Conservation (phyloP, 2,113 vertebrate genomes). For the Lycaon pictus region DNA sequence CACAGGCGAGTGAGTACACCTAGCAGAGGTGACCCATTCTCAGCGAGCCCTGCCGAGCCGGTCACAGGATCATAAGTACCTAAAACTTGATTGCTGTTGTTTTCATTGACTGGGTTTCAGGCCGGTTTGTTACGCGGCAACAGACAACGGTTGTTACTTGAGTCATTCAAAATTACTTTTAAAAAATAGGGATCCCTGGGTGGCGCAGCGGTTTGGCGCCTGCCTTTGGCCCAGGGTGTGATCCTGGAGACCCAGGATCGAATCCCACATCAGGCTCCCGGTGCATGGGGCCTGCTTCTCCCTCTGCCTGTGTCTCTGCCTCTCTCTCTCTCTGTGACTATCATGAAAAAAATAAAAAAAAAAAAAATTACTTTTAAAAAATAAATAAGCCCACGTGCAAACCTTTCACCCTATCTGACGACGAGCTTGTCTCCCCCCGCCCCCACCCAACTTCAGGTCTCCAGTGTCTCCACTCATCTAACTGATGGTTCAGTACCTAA, state of each 20-base stretch:
- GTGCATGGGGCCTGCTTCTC: no score
- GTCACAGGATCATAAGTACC: background rate
- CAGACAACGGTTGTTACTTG: background rate
- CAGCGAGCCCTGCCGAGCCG: background rate
- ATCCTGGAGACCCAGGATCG: no score
- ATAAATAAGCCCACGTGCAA: slow-evolving; percentile 16
- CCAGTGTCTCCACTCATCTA: background rate
- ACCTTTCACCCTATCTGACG: slow-evolving; percentile 20
- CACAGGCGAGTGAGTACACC: background rate
- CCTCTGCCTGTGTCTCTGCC: no score
- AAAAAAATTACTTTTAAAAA: slow-evolving; percentile 47
- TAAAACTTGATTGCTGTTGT: background rate
- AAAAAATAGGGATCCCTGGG: no score
- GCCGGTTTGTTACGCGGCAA: background rate
- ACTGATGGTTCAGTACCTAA: slow-evolving; percentile 34
- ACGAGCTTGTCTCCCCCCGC: background rate
- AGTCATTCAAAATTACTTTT: slow-evolving; percentile 11
- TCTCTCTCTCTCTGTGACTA: no score
- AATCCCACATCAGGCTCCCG: no score
- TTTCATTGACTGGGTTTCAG: background rate
- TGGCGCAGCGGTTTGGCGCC: no score
- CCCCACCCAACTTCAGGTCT: background rate
- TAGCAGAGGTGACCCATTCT: background rate
- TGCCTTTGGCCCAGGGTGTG: no score
- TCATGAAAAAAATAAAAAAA: no score